Percentiles rank a stretch among this genome's conserved stretches.
Evolutionary conservation across 2,797 vertebrate genomes (phyloP).

Genomic region (Lycodopsis pacificus): DNA sequence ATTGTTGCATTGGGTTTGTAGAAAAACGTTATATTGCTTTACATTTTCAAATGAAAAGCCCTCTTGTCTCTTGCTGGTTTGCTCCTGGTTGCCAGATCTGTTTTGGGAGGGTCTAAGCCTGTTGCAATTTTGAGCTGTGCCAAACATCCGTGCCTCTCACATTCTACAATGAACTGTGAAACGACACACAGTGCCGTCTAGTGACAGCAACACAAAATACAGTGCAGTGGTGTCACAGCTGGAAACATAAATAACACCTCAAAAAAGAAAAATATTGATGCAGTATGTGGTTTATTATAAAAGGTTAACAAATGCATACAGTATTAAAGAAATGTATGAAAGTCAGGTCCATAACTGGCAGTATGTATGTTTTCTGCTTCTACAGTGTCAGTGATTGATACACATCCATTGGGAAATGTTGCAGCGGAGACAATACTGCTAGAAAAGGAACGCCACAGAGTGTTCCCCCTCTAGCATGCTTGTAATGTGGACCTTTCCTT

Average conservation of each 20-base stretch:
- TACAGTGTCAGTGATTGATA: not conserved
- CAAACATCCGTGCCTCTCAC: slow-evolving; percentile 40
- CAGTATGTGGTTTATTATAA: slow-evolving; percentile 26
- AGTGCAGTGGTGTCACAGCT: not conserved
- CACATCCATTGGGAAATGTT: slow-evolving; percentile 15
- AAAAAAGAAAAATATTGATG: not conserved
- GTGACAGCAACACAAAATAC: slow-evolving; percentile 41
- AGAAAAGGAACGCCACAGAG: not conserved
- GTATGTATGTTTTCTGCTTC: not conserved
- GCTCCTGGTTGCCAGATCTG: slow-evolving; percentile 62
- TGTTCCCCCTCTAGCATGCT: not conserved
- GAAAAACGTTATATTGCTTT: not conserved
- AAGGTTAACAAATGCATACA: not conserved
- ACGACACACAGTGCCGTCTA: slow-evolving; percentile 42
- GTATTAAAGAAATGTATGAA: not conserved
- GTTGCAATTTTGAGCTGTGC: slow-evolving; percentile 48
- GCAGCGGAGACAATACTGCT: slow-evolving; percentile 8
- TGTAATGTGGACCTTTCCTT: not conserved
- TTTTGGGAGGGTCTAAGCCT: slow-evolving; percentile 61
- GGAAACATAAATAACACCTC: not conserved
- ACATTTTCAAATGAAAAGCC: slow-evolving; percentile 4
- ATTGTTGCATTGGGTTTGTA: not conserved
- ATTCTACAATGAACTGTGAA: slow-evolving; percentile 36
- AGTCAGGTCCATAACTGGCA: not conserved
- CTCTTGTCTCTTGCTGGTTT: not conserved